Percentiles rank a stretch among this genome's conserved stretches.
These are phyloP conservation scores for Drymonia ruficornis DNA, from an alignment of 2,888 invertebrate genomes.

Conservation along the genomic window DNA sequence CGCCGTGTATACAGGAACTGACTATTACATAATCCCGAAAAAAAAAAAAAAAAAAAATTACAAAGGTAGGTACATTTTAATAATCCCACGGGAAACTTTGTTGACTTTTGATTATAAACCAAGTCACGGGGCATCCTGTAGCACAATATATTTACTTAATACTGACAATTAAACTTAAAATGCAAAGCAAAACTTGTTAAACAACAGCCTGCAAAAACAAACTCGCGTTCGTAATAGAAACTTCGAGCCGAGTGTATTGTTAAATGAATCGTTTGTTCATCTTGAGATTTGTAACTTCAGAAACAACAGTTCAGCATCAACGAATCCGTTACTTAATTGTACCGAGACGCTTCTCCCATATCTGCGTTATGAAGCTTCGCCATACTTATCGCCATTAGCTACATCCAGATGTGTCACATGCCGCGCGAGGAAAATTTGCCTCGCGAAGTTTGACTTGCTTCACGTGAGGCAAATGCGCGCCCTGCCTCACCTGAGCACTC, in stretches of 20 bases:
- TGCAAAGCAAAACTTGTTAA: slow-evolving; percentile 1
- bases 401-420: too few relatives aligned
- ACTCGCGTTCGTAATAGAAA: not conserved
- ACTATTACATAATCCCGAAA: too few relatives aligned
- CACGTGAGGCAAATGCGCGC: too few relatives aligned
- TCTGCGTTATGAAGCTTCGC: too few relatives aligned
- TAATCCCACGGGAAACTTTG: not conserved
- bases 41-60: too few relatives aligned
- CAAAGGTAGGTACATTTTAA: too few relatives aligned
- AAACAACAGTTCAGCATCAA: not conserved
- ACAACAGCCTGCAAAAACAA: not conserved
- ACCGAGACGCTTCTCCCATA: too few relatives aligned
- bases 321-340: not conserved
- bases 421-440: too few relatives aligned
- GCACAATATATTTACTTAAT: not conserved
- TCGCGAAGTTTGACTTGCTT: too few relatives aligned
- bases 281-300: slow-evolving; percentile 3
- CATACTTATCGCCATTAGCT: too few relatives aligned
- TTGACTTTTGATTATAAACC: not conserved
- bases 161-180: not conserved
- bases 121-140: not conserved
- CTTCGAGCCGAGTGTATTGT: slow-evolving; percentile 1
- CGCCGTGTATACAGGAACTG: too few relatives aligned
- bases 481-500: too few relatives aligned
- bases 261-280: slow-evolving; percentile 5